Conservation (phyloP, 92 coral and sea anemone genomes). For the Pocillopora grandis region DNA sequence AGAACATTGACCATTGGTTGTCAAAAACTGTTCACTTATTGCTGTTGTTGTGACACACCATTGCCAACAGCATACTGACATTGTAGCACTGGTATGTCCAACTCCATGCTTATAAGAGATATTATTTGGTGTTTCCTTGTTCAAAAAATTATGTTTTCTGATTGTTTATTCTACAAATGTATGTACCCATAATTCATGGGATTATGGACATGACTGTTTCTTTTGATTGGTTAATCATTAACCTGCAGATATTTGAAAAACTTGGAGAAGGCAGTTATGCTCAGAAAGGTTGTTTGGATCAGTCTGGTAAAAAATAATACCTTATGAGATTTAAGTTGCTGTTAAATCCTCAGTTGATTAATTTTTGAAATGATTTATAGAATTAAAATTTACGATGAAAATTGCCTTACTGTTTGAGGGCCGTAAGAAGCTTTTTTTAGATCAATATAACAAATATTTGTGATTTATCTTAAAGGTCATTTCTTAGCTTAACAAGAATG, state of each 20-base stretch:
- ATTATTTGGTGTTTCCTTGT: slow-evolving; percentile 5
- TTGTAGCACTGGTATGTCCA: slow-evolving; percentile 31
- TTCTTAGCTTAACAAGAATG: too few relatives aligned
- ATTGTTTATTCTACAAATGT: neutral
- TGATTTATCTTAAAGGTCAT: too few relatives aligned
- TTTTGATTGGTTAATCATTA: too few relatives aligned
- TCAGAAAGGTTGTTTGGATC: slow-evolving; percentile 29
- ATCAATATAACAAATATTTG: too few relatives aligned
- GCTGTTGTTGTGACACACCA: too few relatives aligned
- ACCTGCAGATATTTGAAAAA: too few relatives aligned
- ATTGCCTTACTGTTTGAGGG: slow-evolving; percentile 20
- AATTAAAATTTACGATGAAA: slow-evolving; percentile 15
- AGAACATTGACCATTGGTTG: too few relatives aligned
- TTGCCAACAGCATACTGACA: slow-evolving; percentile 19
- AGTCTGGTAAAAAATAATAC: slow-evolving; percentile 24
- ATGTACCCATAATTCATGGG: slow-evolving; percentile 25
- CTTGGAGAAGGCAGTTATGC: slow-evolving; percentile 14
- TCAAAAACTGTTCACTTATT: too few relatives aligned
- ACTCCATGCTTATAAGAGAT: slow-evolving; percentile 18
- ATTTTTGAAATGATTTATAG: slow-evolving; percentile 22
- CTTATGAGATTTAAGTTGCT: neutral
- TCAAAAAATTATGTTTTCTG: slow-evolving; percentile 15
- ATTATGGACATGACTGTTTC: too few relatives aligned
- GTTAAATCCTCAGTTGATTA: slow-evolving; percentile 19
- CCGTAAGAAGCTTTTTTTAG: too few relatives aligned